Base-by-base conservation (phyloP, 2,113 vertebrate species). In the Elgaria multicarinata region DNA sequence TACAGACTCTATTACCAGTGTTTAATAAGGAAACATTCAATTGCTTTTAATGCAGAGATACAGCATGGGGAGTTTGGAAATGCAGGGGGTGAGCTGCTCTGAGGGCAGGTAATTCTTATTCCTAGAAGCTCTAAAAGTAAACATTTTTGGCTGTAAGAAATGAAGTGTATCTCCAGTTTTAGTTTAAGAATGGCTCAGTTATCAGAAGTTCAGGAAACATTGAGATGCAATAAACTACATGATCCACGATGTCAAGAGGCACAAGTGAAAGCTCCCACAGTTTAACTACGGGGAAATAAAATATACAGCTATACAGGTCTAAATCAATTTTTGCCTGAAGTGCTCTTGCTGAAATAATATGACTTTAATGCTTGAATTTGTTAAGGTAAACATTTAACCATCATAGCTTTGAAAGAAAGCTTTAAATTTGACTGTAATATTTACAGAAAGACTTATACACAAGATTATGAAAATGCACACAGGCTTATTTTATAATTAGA, bases 291-390 rank as follows among this genome's bases (percentile, higher is more conserved):
- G 44, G 4, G 55, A 22, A 62, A 66, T 18, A 42, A 2, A 66
- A 77, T n/a, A 87, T 31, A 67, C 9, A 87, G 33, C 20, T n/a
- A 87, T 31, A 67, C 9, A 87, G 33, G 12, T 78, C 31, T 78
- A 42, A 44, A 67, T 20, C 22, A 2, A 46, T 82, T 83, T 88
- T 83, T 74, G 28, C 74, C n/a, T 88, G 78, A 88, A 74, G 50
- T 62, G 31, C 31, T 78, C 26, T 46, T 44, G 20, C 50, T 80
- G 33, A 66, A 33, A 10, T 24, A 66, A 66, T 50, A 33, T 18
- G 2, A 14, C 10, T 42, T 46, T 22, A 14, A n/a, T 24, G 18
- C 50, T 81, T 88, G 39, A 72, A 71, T 69, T 53, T 81, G 36
- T 39, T 36, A 81, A 72, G 33, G 53, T 46, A 71, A 81, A 78